phyloP scores from a whole-genome alignment of 2,113 vertebrate species.

The Seriola dumerili region DNA sequence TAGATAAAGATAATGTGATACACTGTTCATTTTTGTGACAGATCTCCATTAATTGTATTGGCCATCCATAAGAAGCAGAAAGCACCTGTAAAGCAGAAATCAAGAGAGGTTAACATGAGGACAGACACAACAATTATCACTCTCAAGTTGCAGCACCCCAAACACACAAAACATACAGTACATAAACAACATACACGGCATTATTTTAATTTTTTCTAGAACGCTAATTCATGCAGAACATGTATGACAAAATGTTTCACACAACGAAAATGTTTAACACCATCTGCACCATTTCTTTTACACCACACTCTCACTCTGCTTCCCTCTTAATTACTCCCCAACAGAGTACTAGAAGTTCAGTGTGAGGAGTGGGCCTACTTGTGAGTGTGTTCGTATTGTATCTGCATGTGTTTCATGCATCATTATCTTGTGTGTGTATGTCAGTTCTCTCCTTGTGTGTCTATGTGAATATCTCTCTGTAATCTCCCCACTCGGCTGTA shows the following conservation, averaged over 20 bases:
- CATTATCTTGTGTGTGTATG: constrained; percentile 25
- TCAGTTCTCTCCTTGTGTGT: constrained; percentile 1
- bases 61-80: constrained; percentile 9
- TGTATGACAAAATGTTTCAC: constrained; percentile 36
- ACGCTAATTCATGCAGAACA: constrained; percentile 37
- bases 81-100: constrained; percentile 47
- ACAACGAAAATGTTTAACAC: constrained; percentile 40
- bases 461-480: constrained; percentile 41
- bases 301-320: not conserved
- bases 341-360: constrained; percentile 31
- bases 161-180: constrained; percentile 9
- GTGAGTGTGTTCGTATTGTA: constrained; percentile 5
- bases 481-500: constrained; percentile 51
- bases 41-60: not conserved
- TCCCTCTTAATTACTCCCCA: constrained; percentile 4
- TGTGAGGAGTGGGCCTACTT: constrained; percentile 4
- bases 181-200: not conserved
- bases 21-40: not conserved
- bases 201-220: not conserved
- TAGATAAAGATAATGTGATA: not conserved
- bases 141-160: not conserved
- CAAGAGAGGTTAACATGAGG: constrained; percentile 35
- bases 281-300: constrained; percentile 55
- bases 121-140: constrained; percentile 4
- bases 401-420: constrained; percentile 16